Evolutionary conservation across 2,888 invertebrate species (phyloP).

Genomic region (Athetis lepigone): DNA sequence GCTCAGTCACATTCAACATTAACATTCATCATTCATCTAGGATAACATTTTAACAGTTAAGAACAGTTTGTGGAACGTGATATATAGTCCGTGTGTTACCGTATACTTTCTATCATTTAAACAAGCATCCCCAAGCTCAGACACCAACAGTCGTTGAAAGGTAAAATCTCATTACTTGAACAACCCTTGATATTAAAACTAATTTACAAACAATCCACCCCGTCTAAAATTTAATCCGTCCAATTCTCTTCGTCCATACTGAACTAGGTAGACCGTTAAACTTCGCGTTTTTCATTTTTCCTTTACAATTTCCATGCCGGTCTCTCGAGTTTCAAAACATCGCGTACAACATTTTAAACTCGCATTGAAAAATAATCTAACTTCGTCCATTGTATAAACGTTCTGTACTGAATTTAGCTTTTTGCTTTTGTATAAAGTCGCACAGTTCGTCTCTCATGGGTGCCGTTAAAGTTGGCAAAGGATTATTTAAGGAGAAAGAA

Average conservation of each 20-base stretch:
- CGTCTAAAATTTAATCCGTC: background rate
- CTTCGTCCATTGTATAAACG: background rate
- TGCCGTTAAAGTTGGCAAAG: background rate
- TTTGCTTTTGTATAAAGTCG: conserved; percentile 8
- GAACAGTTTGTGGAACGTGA: too few relatives aligned
- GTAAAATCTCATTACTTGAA: too few relatives aligned
- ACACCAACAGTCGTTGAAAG: too few relatives aligned
- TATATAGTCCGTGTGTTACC: too few relatives aligned
- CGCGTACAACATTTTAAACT: conserved; percentile 32
- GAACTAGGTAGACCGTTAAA: conserved; percentile 7
- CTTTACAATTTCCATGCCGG: conserved; percentile 21
- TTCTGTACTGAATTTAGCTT: conserved; percentile 21
- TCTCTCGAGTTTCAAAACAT: conserved; percentile 28
- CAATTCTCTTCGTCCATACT: background rate
- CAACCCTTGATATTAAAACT: too few relatives aligned
- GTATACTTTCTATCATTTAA: too few relatives aligned
- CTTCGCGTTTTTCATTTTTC: conserved; percentile 2
- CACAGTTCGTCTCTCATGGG: background rate
- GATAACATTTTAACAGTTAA: too few relatives aligned
- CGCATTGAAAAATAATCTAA: conserved; percentile 45
- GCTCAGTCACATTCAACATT: too few relatives aligned
- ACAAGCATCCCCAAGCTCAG: too few relatives aligned
- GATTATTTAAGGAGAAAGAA: background rate
- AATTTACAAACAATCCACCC: background rate
- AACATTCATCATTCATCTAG: too few relatives aligned